Base-by-base conservation (phyloP, 1,140 invertebrate species). In the Bathynomus jamesi region DNA sequence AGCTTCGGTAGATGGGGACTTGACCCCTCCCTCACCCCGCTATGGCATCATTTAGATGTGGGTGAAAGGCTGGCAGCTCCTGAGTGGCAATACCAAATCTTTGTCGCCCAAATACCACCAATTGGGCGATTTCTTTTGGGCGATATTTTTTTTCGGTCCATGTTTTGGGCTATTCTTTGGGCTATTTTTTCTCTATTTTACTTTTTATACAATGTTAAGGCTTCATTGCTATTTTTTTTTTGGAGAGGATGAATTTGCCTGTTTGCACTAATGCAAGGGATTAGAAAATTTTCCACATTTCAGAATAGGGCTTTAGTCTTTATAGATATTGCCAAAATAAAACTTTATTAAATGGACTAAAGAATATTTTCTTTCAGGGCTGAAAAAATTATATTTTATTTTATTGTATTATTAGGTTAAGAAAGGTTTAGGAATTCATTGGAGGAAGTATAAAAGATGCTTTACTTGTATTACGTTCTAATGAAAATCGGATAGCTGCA, bases 281-380 rank as follows among this genome's bases (percentile, higher is more conserved):
- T 53, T 53, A 53, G 40, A 53, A 53, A 53, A n/a, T n/a, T 53
- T 53, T 53, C 40, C 40, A 53, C 40, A 53, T 53, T 53, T 53
- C 21, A 53, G 40, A 21, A 21, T 17, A 53, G 21, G 40, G 40
- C 40, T 53, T 53, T 53, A 53, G 2, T 53, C 21, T 53, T 53
- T 53, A 53, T 53, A 17, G 40, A 53, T 53, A 53, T 53, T 53
- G 21, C 40, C 21, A 21, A 53, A 53, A 53, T 53, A 53, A 53
- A 53, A 53, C 11, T 53, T 53, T 53, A 53, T 53, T 53, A 53
- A 53, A 53, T 2, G 40, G 21, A 53, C 11, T 53, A 53, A 53
- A 21, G 40, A 53, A 53, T 53, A 53, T 53, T 53, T 53, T 17
- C 11, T 21, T 53, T 11, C 40, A 17, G 21, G 40, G 21, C 11